Conservation (phyloP, 2,888 invertebrate genomes). For the Lucinisca nassula region DNA sequence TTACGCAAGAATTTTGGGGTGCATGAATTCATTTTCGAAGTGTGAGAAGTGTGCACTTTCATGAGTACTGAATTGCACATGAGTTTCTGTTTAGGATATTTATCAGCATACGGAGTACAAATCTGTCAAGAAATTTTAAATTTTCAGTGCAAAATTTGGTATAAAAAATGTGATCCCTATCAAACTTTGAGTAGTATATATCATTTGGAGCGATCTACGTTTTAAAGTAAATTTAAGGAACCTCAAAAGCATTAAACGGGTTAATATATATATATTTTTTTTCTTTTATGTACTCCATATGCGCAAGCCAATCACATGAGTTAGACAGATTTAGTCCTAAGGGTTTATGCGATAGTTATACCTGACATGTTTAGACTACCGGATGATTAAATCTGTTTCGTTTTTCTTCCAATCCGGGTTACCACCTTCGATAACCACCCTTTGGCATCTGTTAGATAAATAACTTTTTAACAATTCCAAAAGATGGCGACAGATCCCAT, state of each 20-base stretch:
- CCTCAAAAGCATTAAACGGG: neutral
- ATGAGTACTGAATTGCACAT: no score
- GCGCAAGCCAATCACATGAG: neutral
- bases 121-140: no score
- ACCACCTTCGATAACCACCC: neutral
- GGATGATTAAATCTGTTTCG: neutral
- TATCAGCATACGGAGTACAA: no score
- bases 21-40: no score
- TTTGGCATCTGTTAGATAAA: neutral
- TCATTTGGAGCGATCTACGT: slow-evolving; percentile 15
- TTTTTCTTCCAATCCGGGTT: neutral
- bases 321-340: neutral
- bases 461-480: neutral
- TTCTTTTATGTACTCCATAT: neutral
- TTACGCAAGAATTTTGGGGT: no score
- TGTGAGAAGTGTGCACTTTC: no score
- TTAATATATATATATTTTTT: neutral
- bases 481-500: neutral
- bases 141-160: no score
- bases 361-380: no score
- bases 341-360: neutral
- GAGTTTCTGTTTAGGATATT: no score
- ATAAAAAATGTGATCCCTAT: no score
- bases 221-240: slow-evolving; percentile 32
- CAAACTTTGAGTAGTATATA: no score